Evolutionary conservation across 2,113 vertebrate genomes (phyloP), one percentile per base, ranked within the genome.

Genomic region (Coturnix japonica): DNA sequence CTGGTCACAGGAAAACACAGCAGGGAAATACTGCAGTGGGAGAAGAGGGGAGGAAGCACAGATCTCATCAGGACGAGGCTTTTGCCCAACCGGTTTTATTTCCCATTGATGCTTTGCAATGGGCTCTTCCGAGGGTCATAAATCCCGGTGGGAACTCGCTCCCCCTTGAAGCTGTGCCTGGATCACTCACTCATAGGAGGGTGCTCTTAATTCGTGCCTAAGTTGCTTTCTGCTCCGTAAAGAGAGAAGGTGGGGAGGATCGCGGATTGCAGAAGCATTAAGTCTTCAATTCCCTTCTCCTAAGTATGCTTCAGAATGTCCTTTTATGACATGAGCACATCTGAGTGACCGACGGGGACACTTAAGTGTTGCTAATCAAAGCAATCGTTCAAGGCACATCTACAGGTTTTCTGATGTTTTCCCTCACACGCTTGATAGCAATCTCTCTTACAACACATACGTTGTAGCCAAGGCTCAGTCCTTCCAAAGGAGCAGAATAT

Each of bases 81-180:
- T 85, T 89, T 39, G 54, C n/a, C 12, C 30, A 63, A 43, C 1
- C 33, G 30, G 33, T 28, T 37, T 59, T 17, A 10, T 54, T 43
- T 28, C 22, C 6, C 0, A 0, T 25, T 78, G 6, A 66, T 81
- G 19, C 21, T 67, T 92, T 89, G 46, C 4, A 49, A 94, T 92
- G 41, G 41, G 81, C 71, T 71, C 81, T 82, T 85, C 43, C 79
- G 78, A 85, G n/a, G 35, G 43, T 70, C 78, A 89, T 94, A 96
- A 96, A 94, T 92, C 91, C 78, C 85, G 57, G 63, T 31, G 75
- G 85, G 89, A 80, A 91, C 86, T 77, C 73, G 86, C 56, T 85
- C 26, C 28, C 51, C 93, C 89, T 94, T 96, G 95, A 95, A 79
- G 78, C 8, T 92, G 87, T 91, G 92, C 91, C 91, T 96, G 91